Evolutionary conservation across 2,888 invertebrate species (phyloP).

Genomic region (Capitulum mitella): DNA sequence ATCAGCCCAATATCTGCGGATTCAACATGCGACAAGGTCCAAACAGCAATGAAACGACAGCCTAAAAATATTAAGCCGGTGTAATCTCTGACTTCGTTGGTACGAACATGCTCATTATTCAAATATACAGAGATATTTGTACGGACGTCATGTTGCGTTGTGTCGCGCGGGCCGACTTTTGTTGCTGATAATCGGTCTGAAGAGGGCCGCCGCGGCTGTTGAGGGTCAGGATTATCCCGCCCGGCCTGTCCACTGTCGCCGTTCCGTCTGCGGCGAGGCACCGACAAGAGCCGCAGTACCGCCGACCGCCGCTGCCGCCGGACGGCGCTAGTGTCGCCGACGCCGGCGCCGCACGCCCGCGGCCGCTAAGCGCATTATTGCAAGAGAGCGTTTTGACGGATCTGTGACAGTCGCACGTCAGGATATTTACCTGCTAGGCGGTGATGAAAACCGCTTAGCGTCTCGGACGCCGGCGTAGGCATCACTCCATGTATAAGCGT

Average conservation of each 20-base stretch:
- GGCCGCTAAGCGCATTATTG: background rate
- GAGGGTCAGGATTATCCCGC: background rate
- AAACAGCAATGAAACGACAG: background rate
- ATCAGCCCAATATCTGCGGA: background rate
- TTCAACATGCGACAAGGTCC: background rate
- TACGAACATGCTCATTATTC: conserved; percentile 11
- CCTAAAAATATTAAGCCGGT: background rate
- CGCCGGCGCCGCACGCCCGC: background rate
- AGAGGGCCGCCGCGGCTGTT: background rate
- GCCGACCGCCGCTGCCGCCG: background rate
- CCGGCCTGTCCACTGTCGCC: background rate
- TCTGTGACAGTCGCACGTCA: conserved; percentile 1
- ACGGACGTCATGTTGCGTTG: conserved; percentile 2
- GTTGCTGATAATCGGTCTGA: conserved; percentile 11
- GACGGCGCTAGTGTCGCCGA: background rate
- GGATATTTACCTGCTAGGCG: conserved; percentile 13
- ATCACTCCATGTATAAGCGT: conserved; percentile 22
- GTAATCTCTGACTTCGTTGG: background rate
- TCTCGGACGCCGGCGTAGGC: background rate
- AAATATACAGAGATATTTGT: conserved; percentile 11
- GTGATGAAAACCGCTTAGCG: conserved; percentile 15
- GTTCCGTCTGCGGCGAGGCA: background rate
- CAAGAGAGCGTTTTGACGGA: conserved; percentile 10
- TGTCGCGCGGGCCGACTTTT: background rate
- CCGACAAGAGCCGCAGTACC: background rate